phyloP scores from a whole-genome alignment of 2,888 invertebrate species.

The Pristionchus entomophagus region DNA sequence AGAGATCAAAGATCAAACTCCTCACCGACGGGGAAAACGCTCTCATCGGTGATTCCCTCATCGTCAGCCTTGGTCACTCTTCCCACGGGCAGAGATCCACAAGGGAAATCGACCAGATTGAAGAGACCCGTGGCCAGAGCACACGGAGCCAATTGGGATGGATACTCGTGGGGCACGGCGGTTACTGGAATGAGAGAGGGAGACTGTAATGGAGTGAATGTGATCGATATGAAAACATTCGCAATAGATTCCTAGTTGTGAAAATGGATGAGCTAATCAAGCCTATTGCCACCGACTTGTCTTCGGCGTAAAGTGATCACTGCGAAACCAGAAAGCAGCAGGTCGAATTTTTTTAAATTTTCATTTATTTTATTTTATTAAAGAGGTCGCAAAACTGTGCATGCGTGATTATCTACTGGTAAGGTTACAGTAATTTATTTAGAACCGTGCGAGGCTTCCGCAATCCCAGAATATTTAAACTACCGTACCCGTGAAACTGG shows the following conservation, averaged over 20 bases:
- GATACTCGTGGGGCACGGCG: conserved; percentile 69
- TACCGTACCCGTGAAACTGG: conserved; percentile 72
- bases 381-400: no score
- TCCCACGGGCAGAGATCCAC: conserved; percentile 76
- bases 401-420: no score
- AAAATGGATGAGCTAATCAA: no score
- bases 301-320: not conserved
- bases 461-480: no score
- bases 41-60: conserved; percentile 53
- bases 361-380: no score
- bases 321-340: not conserved
- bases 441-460: no score
- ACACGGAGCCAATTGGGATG: conserved; percentile 64
- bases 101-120: conserved; percentile 77
- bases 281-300: no score
- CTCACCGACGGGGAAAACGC: conserved; percentile 62
- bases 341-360: no score
- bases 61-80: conserved; percentile 52
- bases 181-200: conserved; percentile 58
- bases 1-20: not conserved
- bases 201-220: not conserved
- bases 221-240: not conserved
- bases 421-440: no score
- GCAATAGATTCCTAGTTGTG: no score
- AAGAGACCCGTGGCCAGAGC: conserved; percentile 75